Conservation (phyloP, 2,797 vertebrate species). For the Sebastes variabilis region DNA sequence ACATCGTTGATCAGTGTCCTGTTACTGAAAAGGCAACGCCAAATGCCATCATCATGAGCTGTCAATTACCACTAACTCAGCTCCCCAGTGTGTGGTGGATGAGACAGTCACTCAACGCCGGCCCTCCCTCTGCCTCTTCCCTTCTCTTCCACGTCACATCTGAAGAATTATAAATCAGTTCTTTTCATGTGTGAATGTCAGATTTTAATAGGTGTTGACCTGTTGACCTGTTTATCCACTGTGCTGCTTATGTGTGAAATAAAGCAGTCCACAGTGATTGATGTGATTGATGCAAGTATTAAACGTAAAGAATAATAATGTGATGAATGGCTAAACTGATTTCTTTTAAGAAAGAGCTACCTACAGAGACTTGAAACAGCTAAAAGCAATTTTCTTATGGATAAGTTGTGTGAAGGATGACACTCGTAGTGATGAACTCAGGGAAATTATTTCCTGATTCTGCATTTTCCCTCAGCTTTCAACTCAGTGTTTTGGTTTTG, state of each 20-base stretch:
- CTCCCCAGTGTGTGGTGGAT: conserved; percentile 30
- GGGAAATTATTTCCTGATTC: no score
- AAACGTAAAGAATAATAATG: neutral
- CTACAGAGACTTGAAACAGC: neutral
- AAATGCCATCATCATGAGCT: conserved; percentile 62
- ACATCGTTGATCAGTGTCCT: conserved; percentile 55
- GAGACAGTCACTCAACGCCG: conserved; percentile 37
- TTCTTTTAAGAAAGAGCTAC: neutral
- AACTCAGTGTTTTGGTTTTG: neutral
- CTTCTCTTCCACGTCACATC: conserved; percentile 2
- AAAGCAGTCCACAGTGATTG: neutral
- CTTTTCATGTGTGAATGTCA: neutral
- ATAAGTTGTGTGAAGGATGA: neutral
- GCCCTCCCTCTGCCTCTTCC: conserved; percentile 8
- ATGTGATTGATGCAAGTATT: neutral
- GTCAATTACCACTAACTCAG: conserved; percentile 64
- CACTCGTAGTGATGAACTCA: neutral
- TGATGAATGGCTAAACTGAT: neutral
- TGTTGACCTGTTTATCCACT: conserved; percentile 22
- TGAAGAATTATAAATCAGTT: neutral
- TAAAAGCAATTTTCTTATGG: neutral
- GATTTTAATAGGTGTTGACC: conserved; percentile 22
- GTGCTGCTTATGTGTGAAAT: neutral
- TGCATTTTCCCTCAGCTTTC: neutral
- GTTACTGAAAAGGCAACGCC: conserved; percentile 40